phyloP scores from a whole-genome alignment of 2,113 vertebrate species.

The Phalacrocorax carbo region DNA sequence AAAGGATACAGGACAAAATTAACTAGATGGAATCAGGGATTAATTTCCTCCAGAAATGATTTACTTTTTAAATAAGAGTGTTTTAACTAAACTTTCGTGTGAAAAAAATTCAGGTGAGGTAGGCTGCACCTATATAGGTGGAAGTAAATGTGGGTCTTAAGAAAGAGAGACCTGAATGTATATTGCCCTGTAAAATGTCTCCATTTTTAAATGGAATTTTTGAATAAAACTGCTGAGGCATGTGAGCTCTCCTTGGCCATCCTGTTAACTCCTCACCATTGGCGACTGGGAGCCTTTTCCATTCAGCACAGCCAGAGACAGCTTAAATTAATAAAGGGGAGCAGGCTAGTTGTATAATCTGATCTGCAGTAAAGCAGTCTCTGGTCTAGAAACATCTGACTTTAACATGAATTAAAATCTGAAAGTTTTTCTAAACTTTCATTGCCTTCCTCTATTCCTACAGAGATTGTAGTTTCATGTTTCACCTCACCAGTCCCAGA shows the following conservation, averaged over 20 bases:
- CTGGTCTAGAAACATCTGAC: conserved; percentile 16
- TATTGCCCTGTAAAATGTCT: neutral
- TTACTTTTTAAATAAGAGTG: neutral
- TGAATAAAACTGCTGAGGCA: neutral
- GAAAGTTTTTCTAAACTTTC: conserved; percentile 23
- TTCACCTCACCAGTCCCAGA: neutral
- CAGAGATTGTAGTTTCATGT: neutral
- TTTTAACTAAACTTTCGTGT: neutral
- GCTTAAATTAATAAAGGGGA: conserved; percentile 54
- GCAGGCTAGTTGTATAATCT: neutral
- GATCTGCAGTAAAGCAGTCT: conserved; percentile 21
- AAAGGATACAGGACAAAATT: neutral
- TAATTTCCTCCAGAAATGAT: neutral
- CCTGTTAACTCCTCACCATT: conserved; percentile 32
- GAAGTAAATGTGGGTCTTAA: neutral
- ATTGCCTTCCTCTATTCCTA: neutral
- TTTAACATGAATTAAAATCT: conserved; percentile 40
- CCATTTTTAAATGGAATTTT: conserved; percentile 1
- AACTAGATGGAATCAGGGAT: neutral
- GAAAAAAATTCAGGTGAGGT: neutral
- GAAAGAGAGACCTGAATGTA: neutral
- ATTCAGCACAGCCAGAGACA: conserved; percentile 30
- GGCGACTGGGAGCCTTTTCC: neutral
- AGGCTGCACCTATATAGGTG: neutral
- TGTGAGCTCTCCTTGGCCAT: neutral